Evolutionary conservation across 2,113 vertebrate species (phyloP).

Genomic region (Dryoscopus gambensis): DNA sequence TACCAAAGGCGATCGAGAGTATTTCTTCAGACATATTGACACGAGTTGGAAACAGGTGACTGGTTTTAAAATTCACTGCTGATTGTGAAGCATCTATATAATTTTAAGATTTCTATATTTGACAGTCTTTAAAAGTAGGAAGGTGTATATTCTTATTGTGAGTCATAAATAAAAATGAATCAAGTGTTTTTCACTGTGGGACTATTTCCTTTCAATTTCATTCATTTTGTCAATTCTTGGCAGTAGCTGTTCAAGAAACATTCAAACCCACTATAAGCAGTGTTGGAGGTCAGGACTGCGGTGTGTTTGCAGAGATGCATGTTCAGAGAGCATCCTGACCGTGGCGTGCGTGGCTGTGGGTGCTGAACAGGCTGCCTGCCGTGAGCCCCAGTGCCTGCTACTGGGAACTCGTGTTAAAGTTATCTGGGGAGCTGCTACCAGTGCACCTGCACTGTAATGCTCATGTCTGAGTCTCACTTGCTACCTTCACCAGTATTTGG

Average conservation of each 20-base stretch:
- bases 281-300: neutral
- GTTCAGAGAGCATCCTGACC: neutral
- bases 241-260: neutral
- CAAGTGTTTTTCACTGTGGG: neutral
- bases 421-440: neutral
- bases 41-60: neutral
- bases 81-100: neutral
- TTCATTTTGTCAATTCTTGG: neutral
- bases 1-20: neutral
- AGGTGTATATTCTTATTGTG: neutral
- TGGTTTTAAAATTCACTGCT: neutral
- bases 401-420: neutral
- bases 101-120: neutral
- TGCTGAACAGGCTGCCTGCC: neutral
- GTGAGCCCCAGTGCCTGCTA: neutral
- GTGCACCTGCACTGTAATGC: neutral
- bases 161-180: slow-evolving; percentile 8
- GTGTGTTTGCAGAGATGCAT: neutral
- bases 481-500: neutral
- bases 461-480: neutral
- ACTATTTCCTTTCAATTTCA: neutral
- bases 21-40: slow-evolving; percentile 29
- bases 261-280: neutral
- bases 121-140: neutral
- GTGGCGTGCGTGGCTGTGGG: rapidly evolving